These are phyloP conservation scores for Synanthedon vespiformis DNA, from an alignment of 2,888 invertebrate species.

Conservation along the genomic window DNA sequence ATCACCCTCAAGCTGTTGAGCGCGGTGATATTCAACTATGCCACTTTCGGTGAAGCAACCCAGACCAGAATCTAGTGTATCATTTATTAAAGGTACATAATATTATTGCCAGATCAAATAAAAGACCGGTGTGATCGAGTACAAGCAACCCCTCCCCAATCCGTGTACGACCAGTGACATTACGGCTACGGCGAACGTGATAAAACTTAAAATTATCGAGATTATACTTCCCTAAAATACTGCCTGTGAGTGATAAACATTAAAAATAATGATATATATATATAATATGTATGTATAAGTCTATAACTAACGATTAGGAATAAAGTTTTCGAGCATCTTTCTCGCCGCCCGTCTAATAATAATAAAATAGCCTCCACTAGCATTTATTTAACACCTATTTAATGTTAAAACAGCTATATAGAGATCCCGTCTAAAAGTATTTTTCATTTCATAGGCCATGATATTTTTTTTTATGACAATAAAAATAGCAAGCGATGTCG, in stretches of 20 bases:
- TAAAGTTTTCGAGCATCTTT: slow-evolving; percentile 6
- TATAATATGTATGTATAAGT: slow-evolving; percentile 23
- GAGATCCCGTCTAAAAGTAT: slow-evolving; percentile 21
- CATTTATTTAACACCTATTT: slow-evolving; percentile 16
- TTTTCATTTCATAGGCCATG: slow-evolving; percentile 24
- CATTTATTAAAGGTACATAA: too few species aligned
- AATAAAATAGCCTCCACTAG: slow-evolving; percentile 8
- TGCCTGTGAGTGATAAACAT: slow-evolving; percentile 61
- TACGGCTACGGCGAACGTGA: slow-evolving; percentile 28
- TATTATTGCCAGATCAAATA: too few species aligned
- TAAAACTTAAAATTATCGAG: slow-evolving; percentile 57
- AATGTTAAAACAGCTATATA: slow-evolving; percentile 15
- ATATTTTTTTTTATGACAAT: slow-evolving; percentile 3
- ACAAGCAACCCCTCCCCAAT: background rate
- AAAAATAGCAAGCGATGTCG: background rate
- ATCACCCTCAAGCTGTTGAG: too few species aligned
- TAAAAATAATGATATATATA: slow-evolving; percentile 63
- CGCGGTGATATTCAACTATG: too few species aligned
- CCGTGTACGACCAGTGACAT: slow-evolving; percentile 3
- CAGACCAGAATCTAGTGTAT: too few species aligned
- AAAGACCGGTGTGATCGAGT: too few species aligned
- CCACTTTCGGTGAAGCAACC: too few species aligned
- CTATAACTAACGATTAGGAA: slow-evolving; percentile 50
- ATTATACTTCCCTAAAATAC: slow-evolving; percentile 62
- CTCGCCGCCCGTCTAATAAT: background rate